phyloP scores from a whole-genome alignment of 2,888 invertebrate genomes.

The Lamellibrachia columna region DNA sequence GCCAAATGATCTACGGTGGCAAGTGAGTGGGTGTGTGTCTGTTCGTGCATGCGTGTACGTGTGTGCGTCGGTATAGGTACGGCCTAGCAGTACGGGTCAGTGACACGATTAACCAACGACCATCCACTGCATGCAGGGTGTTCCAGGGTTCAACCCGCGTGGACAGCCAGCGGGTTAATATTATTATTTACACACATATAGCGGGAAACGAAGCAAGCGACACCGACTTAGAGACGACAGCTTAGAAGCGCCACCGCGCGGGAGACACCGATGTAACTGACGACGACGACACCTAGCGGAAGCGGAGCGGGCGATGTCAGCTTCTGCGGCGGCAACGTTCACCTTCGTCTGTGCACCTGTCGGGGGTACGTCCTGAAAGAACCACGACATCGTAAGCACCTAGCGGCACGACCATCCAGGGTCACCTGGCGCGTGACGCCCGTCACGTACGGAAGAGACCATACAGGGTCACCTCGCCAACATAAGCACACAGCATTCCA shows the following conservation, averaged over 20 bases:
- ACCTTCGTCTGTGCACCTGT: neutral
- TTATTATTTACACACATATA: neutral
- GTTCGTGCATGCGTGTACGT: neutral
- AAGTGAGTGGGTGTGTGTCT: neutral
- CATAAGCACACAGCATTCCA: constrained; percentile 9
- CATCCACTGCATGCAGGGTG: neutral
- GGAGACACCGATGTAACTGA: constrained; percentile 9
- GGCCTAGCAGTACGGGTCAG: neutral
- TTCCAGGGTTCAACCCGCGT: neutral
- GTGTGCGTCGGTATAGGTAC: neutral
- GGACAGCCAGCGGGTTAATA: neutral
- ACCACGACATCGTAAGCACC: neutral
- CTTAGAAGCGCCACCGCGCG: neutral
- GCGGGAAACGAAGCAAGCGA: constrained; percentile 16
- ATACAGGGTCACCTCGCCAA: neutral
- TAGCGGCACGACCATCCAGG: neutral
- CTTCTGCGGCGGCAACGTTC: neutral
- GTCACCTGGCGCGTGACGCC: neutral
- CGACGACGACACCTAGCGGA: neutral
- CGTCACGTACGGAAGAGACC: neutral
- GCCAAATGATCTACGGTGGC: neutral
- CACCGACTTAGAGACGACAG: neutral
- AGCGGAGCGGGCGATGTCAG: constrained; percentile 4
- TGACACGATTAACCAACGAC: neutral
- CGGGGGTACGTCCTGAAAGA: neutral